A percentile compares a stretch with the other conserved stretches of the same genome.
phyloP scores from a whole-genome alignment of 1,140 invertebrate genomes.

The Himalopsyche phryganea region DNA sequence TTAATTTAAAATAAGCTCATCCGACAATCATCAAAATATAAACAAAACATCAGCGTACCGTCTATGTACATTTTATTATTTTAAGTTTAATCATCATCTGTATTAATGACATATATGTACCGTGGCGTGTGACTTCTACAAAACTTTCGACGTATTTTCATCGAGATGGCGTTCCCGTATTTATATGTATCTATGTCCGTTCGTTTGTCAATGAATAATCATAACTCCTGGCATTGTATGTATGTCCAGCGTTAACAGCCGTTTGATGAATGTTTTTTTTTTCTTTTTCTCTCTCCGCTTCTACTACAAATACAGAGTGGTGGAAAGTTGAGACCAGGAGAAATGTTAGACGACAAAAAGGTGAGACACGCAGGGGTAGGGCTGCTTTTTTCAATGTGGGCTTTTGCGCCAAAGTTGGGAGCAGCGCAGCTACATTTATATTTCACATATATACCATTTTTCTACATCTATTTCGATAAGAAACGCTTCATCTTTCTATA shows the following conservation, averaged over 20 bases:
- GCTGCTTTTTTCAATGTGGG: too few relatives aligned
- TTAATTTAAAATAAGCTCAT: too few relatives aligned
- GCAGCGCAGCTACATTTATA: too few relatives aligned
- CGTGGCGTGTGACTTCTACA: not conserved
- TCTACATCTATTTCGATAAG: too few relatives aligned
- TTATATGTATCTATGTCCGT: not conserved
- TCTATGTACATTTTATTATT: too few relatives aligned
- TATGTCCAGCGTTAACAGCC: not conserved
- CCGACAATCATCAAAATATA: too few relatives aligned
- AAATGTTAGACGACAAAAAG: conserved; percentile 89
- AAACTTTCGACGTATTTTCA: not conserved
- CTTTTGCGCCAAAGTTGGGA: too few relatives aligned
- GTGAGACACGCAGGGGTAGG: conserved; percentile 58
- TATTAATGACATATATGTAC: too few relatives aligned
- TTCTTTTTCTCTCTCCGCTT: conserved; percentile 22
- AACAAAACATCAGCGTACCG: too few relatives aligned
- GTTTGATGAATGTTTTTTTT: conserved; percentile 20
- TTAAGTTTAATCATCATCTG: too few relatives aligned
- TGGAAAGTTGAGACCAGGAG: conserved; percentile 83
- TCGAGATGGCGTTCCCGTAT: conserved; percentile 2
- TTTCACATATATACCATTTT: too few relatives aligned
- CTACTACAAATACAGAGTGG: conserved; percentile 31
- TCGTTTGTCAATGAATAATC: not conserved
- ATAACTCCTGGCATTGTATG: not conserved
- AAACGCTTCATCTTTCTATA: too few relatives aligned